A percentile compares a stretch with the other conserved stretches of the same genome.
phyloP scores from a whole-genome alignment of 53 echinoderm and acorn worm genomes.

The Crossaster papposus region DNA sequence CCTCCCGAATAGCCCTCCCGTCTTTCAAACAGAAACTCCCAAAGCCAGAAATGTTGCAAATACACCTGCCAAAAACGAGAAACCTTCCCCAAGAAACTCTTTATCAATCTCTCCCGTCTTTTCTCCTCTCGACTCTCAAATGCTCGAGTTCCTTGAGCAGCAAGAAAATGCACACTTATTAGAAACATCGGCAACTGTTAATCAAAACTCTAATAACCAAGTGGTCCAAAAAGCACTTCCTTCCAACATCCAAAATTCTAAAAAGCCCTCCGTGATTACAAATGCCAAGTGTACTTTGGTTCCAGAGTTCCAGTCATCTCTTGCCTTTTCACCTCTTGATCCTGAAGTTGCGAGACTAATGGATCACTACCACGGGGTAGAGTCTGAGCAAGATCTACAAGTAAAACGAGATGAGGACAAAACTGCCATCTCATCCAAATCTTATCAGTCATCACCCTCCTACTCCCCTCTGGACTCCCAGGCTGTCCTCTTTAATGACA shows the following conservation, averaged over 20 bases:
- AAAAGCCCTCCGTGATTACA: neutral
- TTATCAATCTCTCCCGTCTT: constrained; percentile 7
- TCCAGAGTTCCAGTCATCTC: neutral
- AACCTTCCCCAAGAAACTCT: constrained; percentile 10
- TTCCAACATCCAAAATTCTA: neutral
- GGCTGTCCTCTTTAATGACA: constrained; percentile 33
- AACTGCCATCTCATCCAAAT: neutral
- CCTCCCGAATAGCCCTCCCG: constrained; percentile 45
- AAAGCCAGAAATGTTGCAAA: neutral
- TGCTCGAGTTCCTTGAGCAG: constrained; percentile 46
- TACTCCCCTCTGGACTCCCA: constrained; percentile 47
- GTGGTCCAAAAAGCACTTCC: neutral
- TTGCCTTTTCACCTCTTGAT: constrained; percentile 17
- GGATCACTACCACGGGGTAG: constrained; percentile 13
- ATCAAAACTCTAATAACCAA: neutral
- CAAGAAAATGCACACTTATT: constrained; percentile 33
- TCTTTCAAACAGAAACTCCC: constrained; percentile 1
- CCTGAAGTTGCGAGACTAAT: constrained; percentile 41
- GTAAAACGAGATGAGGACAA: neutral
- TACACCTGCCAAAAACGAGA: constrained; percentile 44
- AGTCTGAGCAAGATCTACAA: neutral
- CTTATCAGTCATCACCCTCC: constrained; percentile 32
- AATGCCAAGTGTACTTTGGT: neutral
- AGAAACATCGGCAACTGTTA: constrained; percentile 3
- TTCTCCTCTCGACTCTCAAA: constrained; percentile 47